Evolutionary conservation across 2,888 invertebrate species (phyloP).

Genomic region (Agonopterix alstromeriana): DNA sequence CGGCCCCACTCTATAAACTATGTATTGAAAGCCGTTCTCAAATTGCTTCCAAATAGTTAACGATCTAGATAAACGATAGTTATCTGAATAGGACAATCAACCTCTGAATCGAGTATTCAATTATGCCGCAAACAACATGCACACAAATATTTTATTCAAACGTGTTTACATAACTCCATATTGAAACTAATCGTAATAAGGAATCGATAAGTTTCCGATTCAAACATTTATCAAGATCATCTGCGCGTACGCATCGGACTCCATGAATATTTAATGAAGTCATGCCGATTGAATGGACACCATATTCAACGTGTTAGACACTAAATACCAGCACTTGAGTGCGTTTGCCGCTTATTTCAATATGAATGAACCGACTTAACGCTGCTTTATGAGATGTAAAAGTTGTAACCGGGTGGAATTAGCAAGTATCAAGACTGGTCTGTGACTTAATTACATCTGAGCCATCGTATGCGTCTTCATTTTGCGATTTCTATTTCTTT

Average conservation of each 20-base stretch:
- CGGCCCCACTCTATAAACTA: constrained; percentile 34
- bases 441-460: constrained; percentile 1
- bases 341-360: constrained; percentile 13
- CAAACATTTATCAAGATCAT: constrained; percentile 38
- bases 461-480: constrained; percentile 3
- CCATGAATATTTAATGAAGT: constrained; percentile 43
- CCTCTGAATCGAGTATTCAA: constrained; percentile 38
- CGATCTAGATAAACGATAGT: constrained; percentile 41
- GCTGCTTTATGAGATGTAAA: constrained; percentile 4
- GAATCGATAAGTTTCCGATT: constrained; percentile 24
- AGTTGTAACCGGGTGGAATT: constrained; percentile 2
- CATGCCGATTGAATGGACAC: constrained; percentile 30
- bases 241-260: constrained; percentile 27
- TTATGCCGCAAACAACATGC: constrained; percentile 41
- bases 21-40: constrained; percentile 41
- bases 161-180: constrained; percentile 12
- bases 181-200: constrained; percentile 15
- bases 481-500: too few relatives aligned
- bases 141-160: constrained; percentile 42
- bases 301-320: constrained; percentile 28
- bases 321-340: constrained; percentile 22
- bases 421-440: background rate
- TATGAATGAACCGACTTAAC: constrained; percentile 5
- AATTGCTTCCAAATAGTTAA: constrained; percentile 52
- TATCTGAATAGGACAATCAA: constrained; percentile 39